phyloP scores from a whole-genome alignment of 1,140 invertebrate genomes.

The Drosophila setifemur region DNA sequence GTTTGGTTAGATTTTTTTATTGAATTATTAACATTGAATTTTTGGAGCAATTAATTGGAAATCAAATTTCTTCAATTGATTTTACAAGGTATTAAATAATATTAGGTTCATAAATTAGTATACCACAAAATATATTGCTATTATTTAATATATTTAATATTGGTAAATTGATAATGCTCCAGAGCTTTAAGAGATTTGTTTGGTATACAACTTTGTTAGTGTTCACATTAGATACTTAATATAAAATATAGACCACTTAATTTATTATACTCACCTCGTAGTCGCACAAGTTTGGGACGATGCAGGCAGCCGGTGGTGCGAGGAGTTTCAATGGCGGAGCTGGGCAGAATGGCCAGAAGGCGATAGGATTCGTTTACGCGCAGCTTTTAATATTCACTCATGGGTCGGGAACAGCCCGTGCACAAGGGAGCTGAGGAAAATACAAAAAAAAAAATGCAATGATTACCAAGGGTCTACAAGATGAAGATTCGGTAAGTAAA shows the following conservation, averaged over 20 bases:
- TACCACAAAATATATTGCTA: too few relatives aligned
- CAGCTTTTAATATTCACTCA: constrained; percentile 73
- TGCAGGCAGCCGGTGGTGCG: constrained; percentile 29
- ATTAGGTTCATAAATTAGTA: too few relatives aligned
- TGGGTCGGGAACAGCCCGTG: constrained; percentile 58
- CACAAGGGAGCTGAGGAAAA: constrained; percentile 62
- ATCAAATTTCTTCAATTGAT: too few relatives aligned
- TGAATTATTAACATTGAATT: too few relatives aligned
- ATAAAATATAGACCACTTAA: background rate
- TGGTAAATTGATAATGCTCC: too few relatives aligned
- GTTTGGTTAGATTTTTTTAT: too few relatives aligned
- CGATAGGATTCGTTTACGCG: constrained; percentile 52
- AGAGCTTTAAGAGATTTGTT: too few relatives aligned
- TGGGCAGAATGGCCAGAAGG: constrained; percentile 53
- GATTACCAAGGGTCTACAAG: background rate
- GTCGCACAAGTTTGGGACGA: constrained; percentile 52
- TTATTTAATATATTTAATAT: too few relatives aligned
- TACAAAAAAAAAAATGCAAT: background rate
- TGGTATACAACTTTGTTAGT: too few relatives aligned
- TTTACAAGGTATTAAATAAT: too few relatives aligned
- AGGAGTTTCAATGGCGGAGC: constrained; percentile 36
- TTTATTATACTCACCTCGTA: constrained; percentile 49
- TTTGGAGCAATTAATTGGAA: too few relatives aligned
- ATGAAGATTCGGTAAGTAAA: too few relatives aligned
- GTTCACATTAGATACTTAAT: background rate